Conservation (phyloP, 2,797 vertebrate species). For the Gouania willdenowi region DNA sequence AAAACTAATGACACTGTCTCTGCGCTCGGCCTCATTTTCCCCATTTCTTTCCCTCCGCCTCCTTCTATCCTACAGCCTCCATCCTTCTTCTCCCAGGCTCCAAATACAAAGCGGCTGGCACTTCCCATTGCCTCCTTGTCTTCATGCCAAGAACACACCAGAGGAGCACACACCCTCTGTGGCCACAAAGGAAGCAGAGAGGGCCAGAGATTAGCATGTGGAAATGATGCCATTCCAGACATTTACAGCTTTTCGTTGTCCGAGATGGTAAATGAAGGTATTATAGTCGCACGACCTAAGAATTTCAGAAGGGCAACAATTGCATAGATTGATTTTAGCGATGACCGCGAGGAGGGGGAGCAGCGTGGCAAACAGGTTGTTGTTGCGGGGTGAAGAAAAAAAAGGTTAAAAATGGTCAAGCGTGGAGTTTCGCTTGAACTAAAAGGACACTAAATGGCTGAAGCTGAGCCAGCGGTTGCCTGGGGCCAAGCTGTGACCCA, state of each 20-base stretch:
- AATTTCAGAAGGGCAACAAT: too few relatives aligned
- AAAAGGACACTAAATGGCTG: constrained; percentile 28
- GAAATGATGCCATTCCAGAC: constrained; percentile 38
- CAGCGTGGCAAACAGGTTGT: constrained; percentile 40
- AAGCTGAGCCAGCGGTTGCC: constrained; percentile 41
- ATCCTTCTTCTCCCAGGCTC: constrained; percentile 36
- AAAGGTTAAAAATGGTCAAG: constrained; percentile 47
- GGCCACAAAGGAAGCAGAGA: constrained; percentile 31
- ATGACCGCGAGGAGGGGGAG: constrained; percentile 23
- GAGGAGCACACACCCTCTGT: constrained; percentile 21
- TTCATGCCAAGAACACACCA: constrained; percentile 44
- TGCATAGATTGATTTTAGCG: too few relatives aligned
- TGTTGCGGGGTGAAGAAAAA: constrained; percentile 25
- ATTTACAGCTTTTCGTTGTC: too few relatives aligned
- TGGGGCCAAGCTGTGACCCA: constrained; percentile 52
- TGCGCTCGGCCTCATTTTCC: constrained; percentile 16
- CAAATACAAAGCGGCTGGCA: constrained; percentile 63
- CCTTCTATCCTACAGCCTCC: constrained; percentile 3
- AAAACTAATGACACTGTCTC: constrained; percentile 53
- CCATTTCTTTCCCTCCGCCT: constrained; percentile 18
- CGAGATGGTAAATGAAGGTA: too few relatives aligned
- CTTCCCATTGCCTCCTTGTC: constrained; percentile 29
- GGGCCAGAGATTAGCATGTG: constrained; percentile 52
- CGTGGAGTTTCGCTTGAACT: constrained; percentile 22
- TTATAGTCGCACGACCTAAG: too few relatives aligned